Evolutionary conservation across 2,888 invertebrate species (phyloP), one percentile per base, ranked within the genome.

Genomic region (Torymus aiolomorphi): DNA sequence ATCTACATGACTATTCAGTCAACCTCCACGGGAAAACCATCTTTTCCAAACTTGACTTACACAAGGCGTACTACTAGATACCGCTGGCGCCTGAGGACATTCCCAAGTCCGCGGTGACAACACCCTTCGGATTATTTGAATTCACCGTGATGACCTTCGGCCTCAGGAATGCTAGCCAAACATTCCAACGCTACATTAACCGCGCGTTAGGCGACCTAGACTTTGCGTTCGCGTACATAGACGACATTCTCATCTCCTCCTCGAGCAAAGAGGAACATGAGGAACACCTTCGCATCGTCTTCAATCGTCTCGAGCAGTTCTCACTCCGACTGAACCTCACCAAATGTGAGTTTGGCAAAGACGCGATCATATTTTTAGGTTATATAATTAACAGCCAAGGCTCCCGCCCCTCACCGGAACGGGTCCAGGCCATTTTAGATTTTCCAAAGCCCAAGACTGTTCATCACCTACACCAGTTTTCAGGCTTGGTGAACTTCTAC

Each of bases 321-420:
- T 5, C 11, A 3, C n/a, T 56, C 11, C 8, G n/a, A 14, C 11
- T 56, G 3, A 56, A 56, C n/a, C 56, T 56, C 56, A n/a, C 56
- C n/a, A 56, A 56, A 56, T 56, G 56, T n/a, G 14, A 56, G n/a
- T 56, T 56, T n/a, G 56, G 14, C n/a, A 56, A 56, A 56, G n/a
- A 3, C n/a, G n/a, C n/a, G n/a, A n/a, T 56, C 11, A n/a, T 14
- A 56, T 56, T 14, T 56, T 56, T 56, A 11, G 8, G 11, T n/a
- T n/a, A 56, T 3, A 14, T 56, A n/a, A n/a, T 56, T 14, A 56
- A 56, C n/a, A 56, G 56, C n/a, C 13, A 11, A 56, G 56, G 56
- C n/a, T 14, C 13, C 3, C 11, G 3, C 11, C 56, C 56, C 4
- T 14, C 56, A 14, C 3, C n/a, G n/a, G 56, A 56, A 56, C 11